A percentile compares a stretch with the other conserved stretches of the same genome.
phyloP scores from a whole-genome alignment of 2,888 invertebrate genomes.

The Strigamia maritima region DNA sequence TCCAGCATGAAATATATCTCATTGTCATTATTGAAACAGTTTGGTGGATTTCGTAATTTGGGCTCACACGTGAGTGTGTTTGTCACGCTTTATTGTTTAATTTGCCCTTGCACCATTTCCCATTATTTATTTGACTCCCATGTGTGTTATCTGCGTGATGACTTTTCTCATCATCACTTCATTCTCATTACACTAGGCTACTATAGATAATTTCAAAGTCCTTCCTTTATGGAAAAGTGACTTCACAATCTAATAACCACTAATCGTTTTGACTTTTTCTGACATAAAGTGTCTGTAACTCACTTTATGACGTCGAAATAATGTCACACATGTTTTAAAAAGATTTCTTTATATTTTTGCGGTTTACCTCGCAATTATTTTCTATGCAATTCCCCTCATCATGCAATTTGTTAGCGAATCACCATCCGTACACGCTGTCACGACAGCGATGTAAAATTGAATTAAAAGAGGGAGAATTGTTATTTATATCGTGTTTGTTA shows the following conservation, averaged over 20 bases:
- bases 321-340: too few relatives aligned
- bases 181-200: not conserved
- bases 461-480: not conserved
- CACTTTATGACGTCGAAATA: too few relatives aligned
- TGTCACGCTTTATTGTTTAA: constrained; percentile 4
- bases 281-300: too few relatives aligned
- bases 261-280: too few relatives aligned
- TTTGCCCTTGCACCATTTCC: not conserved
- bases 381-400: not conserved
- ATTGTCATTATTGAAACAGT: not conserved
- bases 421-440: not conserved
- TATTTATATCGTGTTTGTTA: not conserved
- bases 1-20: not conserved
- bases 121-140: not conserved
- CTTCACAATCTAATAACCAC: too few relatives aligned
- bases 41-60: not conserved
- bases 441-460: not conserved
- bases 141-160: not conserved
- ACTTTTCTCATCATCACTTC: not conserved
- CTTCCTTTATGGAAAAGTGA: too few relatives aligned
- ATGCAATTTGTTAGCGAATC: not conserved
- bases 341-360: not conserved
- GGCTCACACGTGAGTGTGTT: not conserved
- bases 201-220: too few relatives aligned
- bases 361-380: not conserved